Evolutionary conservation across 2,113 vertebrate genomes (phyloP).

Genomic region (Hemiscyllium ocellatum): DNA sequence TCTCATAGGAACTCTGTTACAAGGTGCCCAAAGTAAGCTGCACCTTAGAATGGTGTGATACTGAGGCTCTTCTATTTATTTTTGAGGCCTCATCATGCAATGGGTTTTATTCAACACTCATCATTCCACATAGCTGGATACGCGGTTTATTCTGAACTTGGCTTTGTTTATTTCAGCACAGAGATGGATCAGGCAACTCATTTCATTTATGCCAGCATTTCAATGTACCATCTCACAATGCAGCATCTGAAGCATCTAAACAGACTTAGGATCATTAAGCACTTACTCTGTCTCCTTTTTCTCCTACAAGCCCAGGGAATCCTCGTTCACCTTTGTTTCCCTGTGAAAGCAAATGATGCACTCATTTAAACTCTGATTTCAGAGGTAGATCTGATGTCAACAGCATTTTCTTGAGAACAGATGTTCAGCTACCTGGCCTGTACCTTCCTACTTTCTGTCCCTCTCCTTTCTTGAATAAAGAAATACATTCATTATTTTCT

Average conservation of each 20-base stretch:
- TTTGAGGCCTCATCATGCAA: background rate
- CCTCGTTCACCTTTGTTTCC: conserved; percentile 93
- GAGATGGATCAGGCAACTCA: background rate
- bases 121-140: background rate
- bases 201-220: background rate
- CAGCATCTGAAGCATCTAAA: background rate
- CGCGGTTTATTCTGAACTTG: background rate
- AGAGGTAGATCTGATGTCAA: background rate
- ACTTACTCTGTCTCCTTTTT: conserved; percentile 89
- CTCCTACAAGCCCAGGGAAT: conserved; percentile 77
- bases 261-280: background rate
- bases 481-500: no score
- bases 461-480: no score
- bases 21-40: background rate
- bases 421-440: no score
- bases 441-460: no score
- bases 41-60: background rate
- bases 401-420: background rate
- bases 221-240: background rate
- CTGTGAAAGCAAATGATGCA: conserved; percentile 53
- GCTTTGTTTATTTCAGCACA: background rate
- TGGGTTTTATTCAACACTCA: background rate
- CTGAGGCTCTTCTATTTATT: background rate
- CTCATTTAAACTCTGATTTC: background rate
- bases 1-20: background rate